Conservation (phyloP, 2,888 invertebrate genomes). For the Odontomyia ornata region DNA sequence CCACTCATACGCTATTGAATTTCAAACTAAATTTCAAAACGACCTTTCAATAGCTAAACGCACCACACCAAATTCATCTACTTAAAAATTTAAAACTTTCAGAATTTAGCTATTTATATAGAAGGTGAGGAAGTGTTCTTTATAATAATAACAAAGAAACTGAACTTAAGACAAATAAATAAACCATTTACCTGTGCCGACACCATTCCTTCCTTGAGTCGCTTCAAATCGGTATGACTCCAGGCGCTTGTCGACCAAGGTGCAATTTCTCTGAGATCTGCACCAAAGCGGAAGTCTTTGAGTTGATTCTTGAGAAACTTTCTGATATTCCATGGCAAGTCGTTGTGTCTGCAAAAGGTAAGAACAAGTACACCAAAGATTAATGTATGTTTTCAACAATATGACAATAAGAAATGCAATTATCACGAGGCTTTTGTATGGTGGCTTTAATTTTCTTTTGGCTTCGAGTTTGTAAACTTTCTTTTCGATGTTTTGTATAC, state of each 20-base stretch:
- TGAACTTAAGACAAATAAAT: not conserved
- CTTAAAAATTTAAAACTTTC: no score
- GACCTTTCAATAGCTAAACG: no score
- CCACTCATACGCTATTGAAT: no score
- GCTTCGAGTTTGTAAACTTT: not conserved
- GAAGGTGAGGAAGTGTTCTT: no score
- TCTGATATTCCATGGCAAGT: constrained; percentile 75
- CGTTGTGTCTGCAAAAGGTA: constrained; percentile 66
- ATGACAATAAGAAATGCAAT: not conserved
- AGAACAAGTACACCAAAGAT: not conserved
- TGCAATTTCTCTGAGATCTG: constrained; percentile 73
- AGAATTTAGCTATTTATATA: no score
- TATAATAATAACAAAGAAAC: no score
- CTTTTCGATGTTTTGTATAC: not conserved
- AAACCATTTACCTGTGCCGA: constrained; percentile 72
- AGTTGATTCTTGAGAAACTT: constrained; percentile 74
- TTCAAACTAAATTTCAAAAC: no score
- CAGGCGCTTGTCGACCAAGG: constrained; percentile 81
- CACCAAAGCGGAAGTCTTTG: constrained; percentile 70
- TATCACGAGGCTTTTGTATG: not conserved
- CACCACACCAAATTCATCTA: no score
- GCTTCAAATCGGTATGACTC: constrained; percentile 81
- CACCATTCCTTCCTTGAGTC: constrained; percentile 77
- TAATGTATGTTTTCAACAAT: not conserved
- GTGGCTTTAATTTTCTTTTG: not conserved